Evolutionary conservation across 2,113 vertebrate genomes (phyloP).

Genomic region (Lipophrys pholis): DNA sequence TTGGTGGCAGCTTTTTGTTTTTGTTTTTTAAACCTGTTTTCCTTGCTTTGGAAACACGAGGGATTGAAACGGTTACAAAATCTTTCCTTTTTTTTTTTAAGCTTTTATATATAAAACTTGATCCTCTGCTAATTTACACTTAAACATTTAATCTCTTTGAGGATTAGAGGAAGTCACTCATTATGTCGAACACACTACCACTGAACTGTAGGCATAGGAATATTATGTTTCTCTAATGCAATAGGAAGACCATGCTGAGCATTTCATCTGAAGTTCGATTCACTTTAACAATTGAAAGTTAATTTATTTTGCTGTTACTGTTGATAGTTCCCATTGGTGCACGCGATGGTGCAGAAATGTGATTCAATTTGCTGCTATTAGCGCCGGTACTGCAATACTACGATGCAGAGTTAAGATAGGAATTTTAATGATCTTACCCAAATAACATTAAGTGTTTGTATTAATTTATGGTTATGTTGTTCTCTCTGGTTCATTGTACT

Average conservation of each 20-base stretch:
- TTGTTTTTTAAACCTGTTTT: background rate
- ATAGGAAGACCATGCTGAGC: too few species aligned
- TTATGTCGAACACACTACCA: too few species aligned
- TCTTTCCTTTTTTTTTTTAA: slow-evolving; percentile 14
- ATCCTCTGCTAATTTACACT: background rate
- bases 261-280: background rate
- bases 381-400: slow-evolving; percentile 27
- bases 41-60: too few species aligned
- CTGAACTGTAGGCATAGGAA: too few species aligned
- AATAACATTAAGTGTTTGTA: slow-evolving; percentile 17
- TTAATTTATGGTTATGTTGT: background rate
- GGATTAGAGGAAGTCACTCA: background rate
- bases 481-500: background rate
- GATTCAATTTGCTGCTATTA: slow-evolving; percentile 62
- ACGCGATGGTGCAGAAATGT: slow-evolving; percentile 32
- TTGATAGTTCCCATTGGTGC: background rate
- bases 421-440: slow-evolving; percentile 18
- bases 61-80: slow-evolving; percentile 5
- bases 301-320: background rate
- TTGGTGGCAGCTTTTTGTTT: background rate
- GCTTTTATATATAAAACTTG: background rate
- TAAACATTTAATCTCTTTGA: slow-evolving; percentile 2
- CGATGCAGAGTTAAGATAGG: background rate
- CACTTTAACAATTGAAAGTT: background rate
- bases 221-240: too few species aligned